Percentiles rank a stretch among this genome's conserved stretches.
These are phyloP conservation scores for Luffia ferchaultella DNA, from an alignment of 2,888 invertebrate species.

Conservation along the genomic window DNA sequence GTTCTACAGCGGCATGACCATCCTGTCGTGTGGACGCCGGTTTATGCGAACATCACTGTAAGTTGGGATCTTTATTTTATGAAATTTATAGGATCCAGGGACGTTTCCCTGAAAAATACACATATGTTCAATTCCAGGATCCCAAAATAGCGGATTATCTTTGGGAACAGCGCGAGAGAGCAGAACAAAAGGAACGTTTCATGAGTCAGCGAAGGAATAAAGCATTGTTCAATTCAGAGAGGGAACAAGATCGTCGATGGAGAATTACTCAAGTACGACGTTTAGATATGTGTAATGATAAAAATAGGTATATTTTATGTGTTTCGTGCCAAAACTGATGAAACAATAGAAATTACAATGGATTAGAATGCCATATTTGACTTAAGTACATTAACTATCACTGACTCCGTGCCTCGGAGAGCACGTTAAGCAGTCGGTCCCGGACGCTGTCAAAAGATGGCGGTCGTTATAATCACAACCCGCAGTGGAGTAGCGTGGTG, in stretches of 20 bases:
- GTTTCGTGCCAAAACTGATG: too few species aligned
- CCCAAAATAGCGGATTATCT: conserved; percentile 91
- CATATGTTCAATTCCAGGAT: conserved; percentile 59
- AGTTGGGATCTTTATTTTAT: conserved; percentile 30
- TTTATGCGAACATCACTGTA: conserved; percentile 92
- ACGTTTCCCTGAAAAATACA: not conserved
- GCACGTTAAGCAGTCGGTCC: too few species aligned
- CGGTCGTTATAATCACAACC: too few species aligned
- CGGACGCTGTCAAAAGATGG: too few species aligned
- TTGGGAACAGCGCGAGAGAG: conserved; percentile 85
- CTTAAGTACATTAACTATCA: too few species aligned
- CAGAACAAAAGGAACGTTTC: conserved; percentile 80
- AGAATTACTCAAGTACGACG: conserved; percentile 46
- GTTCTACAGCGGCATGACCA: conserved; percentile 85
- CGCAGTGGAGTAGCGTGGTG: too few species aligned
- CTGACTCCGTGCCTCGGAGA: too few species aligned
- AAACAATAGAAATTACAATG: too few species aligned
- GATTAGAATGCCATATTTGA: too few species aligned
- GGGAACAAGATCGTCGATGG: conserved; percentile 71
- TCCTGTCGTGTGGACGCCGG: conserved; percentile 96
- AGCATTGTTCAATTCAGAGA: conserved; percentile 67
- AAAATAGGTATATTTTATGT: too few species aligned
- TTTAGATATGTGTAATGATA: not conserved
- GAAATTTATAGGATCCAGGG: not conserved
- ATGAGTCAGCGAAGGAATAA: conserved; percentile 71